Conservation (phyloP, 2,797 vertebrate species). For the Thaleichthys pacificus region DNA sequence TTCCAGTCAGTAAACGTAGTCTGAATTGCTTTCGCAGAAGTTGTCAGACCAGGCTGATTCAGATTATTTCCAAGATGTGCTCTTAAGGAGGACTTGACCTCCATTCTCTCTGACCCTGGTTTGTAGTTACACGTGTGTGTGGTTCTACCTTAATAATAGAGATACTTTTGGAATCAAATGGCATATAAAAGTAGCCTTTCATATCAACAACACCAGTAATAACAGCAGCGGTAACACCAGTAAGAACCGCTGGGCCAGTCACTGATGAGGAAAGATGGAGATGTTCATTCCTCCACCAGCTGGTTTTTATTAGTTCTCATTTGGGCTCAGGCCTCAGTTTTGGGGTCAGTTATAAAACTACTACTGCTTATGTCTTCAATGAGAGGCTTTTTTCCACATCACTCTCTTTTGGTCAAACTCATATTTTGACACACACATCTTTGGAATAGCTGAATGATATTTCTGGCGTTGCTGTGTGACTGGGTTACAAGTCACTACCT, state of each 20-base stretch:
- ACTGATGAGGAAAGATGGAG: neutral
- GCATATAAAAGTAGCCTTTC: neutral
- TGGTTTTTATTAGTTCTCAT: neutral
- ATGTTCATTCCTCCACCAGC: neutral
- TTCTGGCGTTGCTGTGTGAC: neutral
- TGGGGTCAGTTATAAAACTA: no score
- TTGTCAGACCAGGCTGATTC: constrained; percentile 8
- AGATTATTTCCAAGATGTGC: constrained; percentile 13
- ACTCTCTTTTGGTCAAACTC: neutral
- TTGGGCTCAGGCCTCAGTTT: neutral
- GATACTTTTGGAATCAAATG: neutral
- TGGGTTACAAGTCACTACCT: no score
- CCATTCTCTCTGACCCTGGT: neutral
- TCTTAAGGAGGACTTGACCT: neutral
- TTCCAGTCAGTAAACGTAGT: neutral
- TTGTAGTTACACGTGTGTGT: neutral
- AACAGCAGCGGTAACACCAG: no score
- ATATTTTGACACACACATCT: neutral
- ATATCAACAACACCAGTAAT: neutral
- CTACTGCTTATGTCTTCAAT: neutral
- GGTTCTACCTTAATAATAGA: neutral
- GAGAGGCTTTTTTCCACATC: neutral
- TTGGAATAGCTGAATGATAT: neutral
- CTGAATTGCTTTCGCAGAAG: constrained; percentile 13
- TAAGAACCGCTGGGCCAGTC: neutral